Base-by-base conservation (phyloP, 2,797 vertebrate genomes). In the Lithobates pipiens region DNA sequence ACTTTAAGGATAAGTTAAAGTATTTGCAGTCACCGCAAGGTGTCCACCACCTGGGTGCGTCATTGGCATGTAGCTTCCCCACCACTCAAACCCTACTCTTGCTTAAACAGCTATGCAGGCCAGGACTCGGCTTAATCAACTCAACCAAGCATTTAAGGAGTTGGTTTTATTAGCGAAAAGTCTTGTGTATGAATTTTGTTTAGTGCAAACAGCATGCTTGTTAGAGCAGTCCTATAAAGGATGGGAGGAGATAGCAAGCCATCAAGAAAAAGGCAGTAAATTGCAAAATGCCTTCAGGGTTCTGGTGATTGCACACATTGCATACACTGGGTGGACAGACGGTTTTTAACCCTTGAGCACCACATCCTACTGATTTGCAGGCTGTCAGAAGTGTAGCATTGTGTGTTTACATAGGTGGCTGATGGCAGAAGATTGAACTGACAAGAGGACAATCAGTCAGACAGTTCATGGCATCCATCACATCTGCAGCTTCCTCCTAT, bases 21-120 rank as follows among this genome's bases (percentile, higher is more conserved):
- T 5, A 57, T 6, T 57, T 21, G 15, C 15, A 50, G 5, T 16
- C 21, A 23, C 4, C 23, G 54, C 16, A 54, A 54, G 50, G 50
- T 54, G 50, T 5, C 15, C 3, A 18, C 15, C 54, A 57, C 5
- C 3, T 57, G 54, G 54, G 13, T 54, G 50, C 3, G 7, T 21
- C 7, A 57, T 21, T 57, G 18, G 7, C 4, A 6, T 21, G 16
- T 23, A 21, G 21, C 54, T 5, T 29, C 63, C 76, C 65, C 67
- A 71, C 65, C 44, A 34, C 76, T 79, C 76, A 75, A 74, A 54
- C 57, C 75, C 15, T n/a, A 65, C 76, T 68, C 67, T 83, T 83
- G 76, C 78, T 86, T 78, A 86, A 85, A 82, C 72, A 77, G 15
- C 80, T 61, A 32, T 10, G n/a, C 68, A 79, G 54, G 63, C 80